Conservation (phyloP, 1,140 invertebrate genomes). For the Gryllus bimaculatus region DNA sequence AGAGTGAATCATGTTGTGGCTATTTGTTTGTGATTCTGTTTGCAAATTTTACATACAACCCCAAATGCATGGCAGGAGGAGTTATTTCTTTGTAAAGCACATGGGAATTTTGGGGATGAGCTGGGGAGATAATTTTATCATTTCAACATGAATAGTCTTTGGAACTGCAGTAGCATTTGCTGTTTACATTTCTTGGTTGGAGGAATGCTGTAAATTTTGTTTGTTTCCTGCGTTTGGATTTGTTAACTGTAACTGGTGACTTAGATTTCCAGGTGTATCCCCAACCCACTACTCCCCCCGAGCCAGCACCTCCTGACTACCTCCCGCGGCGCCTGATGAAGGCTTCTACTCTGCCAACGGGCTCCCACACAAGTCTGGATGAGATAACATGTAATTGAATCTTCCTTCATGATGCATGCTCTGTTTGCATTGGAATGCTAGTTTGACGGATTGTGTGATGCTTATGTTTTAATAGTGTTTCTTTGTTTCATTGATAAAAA, state of each 20-base stretch:
- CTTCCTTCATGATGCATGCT: slow-evolving; percentile 18
- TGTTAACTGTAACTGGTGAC: background rate
- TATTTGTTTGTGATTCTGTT: too few species aligned
- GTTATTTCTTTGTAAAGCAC: too few species aligned
- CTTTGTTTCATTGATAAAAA: too few species aligned
- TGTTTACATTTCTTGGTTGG: background rate
- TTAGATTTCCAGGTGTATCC: slow-evolving; percentile 72
- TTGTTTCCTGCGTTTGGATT: slow-evolving; percentile 24
- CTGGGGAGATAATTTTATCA: too few species aligned
- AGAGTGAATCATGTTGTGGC: too few species aligned
- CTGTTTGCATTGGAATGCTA: background rate
- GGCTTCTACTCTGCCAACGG: slow-evolving; percentile 38
- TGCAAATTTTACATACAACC: too few species aligned
- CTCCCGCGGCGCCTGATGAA: slow-evolving; percentile 22
- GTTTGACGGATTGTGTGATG: too few species aligned
- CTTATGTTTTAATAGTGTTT: too few species aligned
- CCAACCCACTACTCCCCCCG: slow-evolving; percentile 66
- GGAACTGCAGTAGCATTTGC: background rate
- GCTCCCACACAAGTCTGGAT: slow-evolving; percentile 55
- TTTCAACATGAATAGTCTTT: background rate
- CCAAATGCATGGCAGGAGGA: too few species aligned
- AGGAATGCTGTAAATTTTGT: slow-evolving; percentile 21
- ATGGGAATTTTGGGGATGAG: too few species aligned
- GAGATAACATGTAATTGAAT: slow-evolving; percentile 47
- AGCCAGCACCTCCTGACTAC: slow-evolving; percentile 70